These are phyloP conservation scores for Pachyrhynchus sulphureomaculatus DNA, from an alignment of 1,140 invertebrate species.

Conservation along the genomic window DNA sequence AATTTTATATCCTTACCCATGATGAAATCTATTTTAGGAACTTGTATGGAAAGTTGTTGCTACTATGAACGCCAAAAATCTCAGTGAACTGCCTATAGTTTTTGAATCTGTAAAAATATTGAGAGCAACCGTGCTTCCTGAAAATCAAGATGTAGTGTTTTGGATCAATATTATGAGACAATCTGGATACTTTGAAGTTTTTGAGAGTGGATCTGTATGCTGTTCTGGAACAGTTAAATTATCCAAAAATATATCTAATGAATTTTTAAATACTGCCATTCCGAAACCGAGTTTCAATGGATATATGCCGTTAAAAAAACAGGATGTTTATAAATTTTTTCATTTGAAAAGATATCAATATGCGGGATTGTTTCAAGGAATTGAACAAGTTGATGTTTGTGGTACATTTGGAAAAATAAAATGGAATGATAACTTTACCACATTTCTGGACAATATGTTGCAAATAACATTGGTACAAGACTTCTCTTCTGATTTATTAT, in stretches of 20 bases:
- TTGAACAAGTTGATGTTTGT: conserved; percentile 65
- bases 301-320: conserved; percentile 61
- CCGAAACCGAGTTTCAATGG: conserved; percentile 49
- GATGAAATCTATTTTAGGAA: conserved; percentile 53
- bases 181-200: conserved; percentile 88
- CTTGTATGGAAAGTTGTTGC: conserved; percentile 91
- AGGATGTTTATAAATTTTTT: conserved; percentile 92
- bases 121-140: conserved; percentile 86
- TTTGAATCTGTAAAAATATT: conserved; percentile 87
- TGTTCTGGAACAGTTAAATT: conserved; percentile 74
- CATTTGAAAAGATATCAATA: conserved; percentile 92
- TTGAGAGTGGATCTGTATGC: conserved; percentile 79
- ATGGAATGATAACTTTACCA: conserved; percentile 89
- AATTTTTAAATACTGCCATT: conserved; percentile 56
- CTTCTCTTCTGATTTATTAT: conserved; percentile 71
- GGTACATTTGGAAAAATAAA: conserved; percentile 65
- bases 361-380: conserved; percentile 79
- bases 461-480: conserved; percentile 83
- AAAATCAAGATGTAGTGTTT: conserved; percentile 78
- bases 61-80: conserved; percentile 72
- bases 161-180: conserved; percentile 83
- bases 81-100: conserved; percentile 76
- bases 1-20: too few relatives aligned
- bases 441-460: conserved; percentile 91
- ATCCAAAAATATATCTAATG: conserved; percentile 62